A percentile compares a stretch with the other conserved stretches of the same genome.
Conservation (phyloP, 2,797 vertebrate species). For the Tokudaia tokunoshimensis region DNA sequence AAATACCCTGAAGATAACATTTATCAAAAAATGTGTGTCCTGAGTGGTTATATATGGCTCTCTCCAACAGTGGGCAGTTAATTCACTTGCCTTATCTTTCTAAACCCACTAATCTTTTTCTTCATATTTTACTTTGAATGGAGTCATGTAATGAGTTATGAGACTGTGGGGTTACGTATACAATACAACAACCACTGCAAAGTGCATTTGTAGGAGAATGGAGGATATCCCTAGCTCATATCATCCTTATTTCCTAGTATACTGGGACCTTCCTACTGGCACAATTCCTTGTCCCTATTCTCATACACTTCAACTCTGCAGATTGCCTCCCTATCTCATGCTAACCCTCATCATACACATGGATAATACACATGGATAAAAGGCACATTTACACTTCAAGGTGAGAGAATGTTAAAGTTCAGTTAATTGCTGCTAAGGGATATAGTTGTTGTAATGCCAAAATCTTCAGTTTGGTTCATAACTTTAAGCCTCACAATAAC, state of each 20-base stretch:
- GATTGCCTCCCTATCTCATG: not conserved
- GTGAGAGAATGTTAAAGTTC: conserved; percentile 38
- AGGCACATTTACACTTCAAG: conserved; percentile 23
- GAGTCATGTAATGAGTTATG: conserved; percentile 52
- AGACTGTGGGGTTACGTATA: not conserved
- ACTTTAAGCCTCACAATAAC: conserved; percentile 17
- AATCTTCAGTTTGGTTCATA: not conserved
- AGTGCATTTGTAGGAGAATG: no score
- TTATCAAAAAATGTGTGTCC: conserved; percentile 71
- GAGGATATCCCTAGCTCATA: not conserved
- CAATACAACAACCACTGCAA: not conserved
- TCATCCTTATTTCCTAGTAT: not conserved
- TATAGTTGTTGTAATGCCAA: not conserved
- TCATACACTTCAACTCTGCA: not conserved
- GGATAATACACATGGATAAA: not conserved
- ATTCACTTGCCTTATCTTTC: conserved; percentile 69
- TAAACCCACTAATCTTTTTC: conserved; percentile 54
- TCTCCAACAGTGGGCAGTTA: conserved; percentile 61
- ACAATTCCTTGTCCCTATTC: not conserved
- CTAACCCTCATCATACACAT: not conserved
- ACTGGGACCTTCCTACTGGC: not conserved
- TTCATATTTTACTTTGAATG: conserved; percentile 62
- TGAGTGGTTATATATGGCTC: conserved; percentile 54
- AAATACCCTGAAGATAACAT: conserved; percentile 67
- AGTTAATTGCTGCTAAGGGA: not conserved